Evolutionary conservation across 2,888 invertebrate species (phyloP), one percentile per base, ranked within the genome.

Genomic region (Plutella xylostella): DNA sequence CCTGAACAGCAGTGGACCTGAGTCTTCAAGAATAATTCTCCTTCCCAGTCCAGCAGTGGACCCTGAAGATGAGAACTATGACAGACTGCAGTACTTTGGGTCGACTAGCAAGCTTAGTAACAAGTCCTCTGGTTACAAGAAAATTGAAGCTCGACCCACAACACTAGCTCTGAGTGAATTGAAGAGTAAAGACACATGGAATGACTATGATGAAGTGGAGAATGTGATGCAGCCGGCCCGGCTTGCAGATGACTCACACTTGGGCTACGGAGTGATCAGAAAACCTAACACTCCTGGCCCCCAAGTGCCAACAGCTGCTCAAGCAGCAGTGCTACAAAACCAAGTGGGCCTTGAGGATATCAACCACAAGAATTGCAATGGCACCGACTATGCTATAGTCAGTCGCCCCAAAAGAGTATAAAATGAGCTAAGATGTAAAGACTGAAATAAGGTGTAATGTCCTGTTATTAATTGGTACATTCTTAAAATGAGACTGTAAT

Each of bases 351-450:
- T 83, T 44, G 79, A 82, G 53, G 84, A 85, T 55, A 80, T 91
- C 28, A 87, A 86, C 60, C 92, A 92, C 64, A 89, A 88, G 61
- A 88, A 86, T 57, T 89, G 89, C 55, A 93, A 92, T 64, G 90
- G 92, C 45, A 88, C 89, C 51, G 92, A 92, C 60, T 94, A 94
- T 76, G 92, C 93, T 50, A 86, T 93, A 61, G 90, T 94, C 46
- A 92, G 92, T 66, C 93, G 93, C 74, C 90, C 93, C 63, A 93
- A 93, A 87, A 87, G 90, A 77, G 92, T 93, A 72, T 93, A 87
- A 73, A 46, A 19, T 30, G 48, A 31, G 18, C 9, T 21, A 20
- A 21, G 9, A 42, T 15, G 11, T 28, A 42, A 69, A 70, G 69
- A 72, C 71, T 71, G 70, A 73, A 68, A 65, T 68, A 63, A 65